A percentile compares a stretch with the other conserved stretches of the same genome.
Evolutionary conservation across 2,888 invertebrate species (phyloP).

Genomic region (Helleia helle): DNA sequence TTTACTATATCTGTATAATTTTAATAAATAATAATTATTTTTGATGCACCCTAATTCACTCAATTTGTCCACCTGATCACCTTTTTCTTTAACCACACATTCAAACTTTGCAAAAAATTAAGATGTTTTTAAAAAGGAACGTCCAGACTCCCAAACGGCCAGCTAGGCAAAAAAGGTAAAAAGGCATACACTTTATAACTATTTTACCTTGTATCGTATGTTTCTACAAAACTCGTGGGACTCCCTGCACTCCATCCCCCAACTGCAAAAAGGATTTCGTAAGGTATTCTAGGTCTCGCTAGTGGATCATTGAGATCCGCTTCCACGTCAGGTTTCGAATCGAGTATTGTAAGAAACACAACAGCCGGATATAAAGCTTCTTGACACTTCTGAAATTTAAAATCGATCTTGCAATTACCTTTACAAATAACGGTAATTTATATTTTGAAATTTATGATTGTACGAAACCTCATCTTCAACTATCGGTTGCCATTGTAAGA

Average conservation of each 20-base stretch:
- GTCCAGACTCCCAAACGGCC: no score
- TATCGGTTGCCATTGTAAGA: constrained; percentile 70
- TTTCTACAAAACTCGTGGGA: constrained; percentile 85
- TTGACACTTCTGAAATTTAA: constrained; percentile 61
- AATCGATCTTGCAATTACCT: background rate
- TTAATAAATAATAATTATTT: no score
- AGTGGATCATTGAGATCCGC: constrained; percentile 73
- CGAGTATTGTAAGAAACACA: constrained; percentile 65
- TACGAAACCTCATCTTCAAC: constrained; percentile 57
- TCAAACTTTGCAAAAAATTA: no score
- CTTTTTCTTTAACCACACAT: no score
- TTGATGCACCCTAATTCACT: no score
- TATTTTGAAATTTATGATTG: background rate
- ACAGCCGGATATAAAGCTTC: constrained; percentile 69
- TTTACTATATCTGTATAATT: no score
- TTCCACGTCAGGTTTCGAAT: constrained; percentile 60
- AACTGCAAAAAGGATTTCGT: constrained; percentile 86
- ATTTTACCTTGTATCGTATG: constrained; percentile 81
- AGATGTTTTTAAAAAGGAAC: no score
- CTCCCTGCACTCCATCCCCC: constrained; percentile 92
- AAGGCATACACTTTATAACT: background rate
- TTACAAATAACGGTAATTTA: background rate
- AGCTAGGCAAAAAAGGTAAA: no score
- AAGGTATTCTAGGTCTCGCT: constrained; percentile 81
- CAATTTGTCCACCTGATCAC: no score